phyloP scores from a whole-genome alignment of 2,888 invertebrate genomes.

The Caenorhabditis imperialis region DNA sequence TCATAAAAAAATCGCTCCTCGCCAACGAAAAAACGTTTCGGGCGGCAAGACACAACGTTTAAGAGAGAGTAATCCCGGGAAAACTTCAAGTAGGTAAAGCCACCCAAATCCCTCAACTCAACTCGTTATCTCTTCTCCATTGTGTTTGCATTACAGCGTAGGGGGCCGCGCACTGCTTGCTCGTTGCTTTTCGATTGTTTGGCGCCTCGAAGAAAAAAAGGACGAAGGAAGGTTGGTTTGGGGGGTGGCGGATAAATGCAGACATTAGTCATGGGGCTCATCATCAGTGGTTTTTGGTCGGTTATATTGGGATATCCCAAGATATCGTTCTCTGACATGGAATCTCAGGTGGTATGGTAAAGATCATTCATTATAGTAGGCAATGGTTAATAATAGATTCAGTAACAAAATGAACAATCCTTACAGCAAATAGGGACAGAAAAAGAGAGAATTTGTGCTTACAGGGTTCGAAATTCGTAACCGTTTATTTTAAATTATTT shows the following conservation, averaged over 20 bases:
- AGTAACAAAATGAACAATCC: no score
- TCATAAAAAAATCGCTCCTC: conserved; percentile 20
- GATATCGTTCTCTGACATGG: no score
- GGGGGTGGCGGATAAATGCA: conserved; percentile 31
- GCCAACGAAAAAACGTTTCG: conserved; percentile 19
- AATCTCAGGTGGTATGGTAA: no score
- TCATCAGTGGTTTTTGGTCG: conserved; percentile 20
- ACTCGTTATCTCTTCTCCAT: conserved; percentile 52
- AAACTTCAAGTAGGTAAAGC: conserved; percentile 57
- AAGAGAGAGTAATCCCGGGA: conserved; percentile 54
- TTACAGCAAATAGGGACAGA: background rate
- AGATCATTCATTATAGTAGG: no score
- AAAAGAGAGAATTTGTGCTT: conserved; percentile 19
- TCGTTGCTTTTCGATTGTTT: conserved; percentile 47
- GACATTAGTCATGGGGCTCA: conserved; percentile 28
- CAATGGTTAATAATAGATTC: no score
- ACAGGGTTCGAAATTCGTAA: conserved; percentile 6
- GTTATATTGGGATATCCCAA: conserved; percentile 18
- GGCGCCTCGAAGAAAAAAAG: conserved; percentile 30
- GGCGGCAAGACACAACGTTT: conserved; percentile 46
- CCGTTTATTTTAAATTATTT: conserved; percentile 1
- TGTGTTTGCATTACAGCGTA: conserved; percentile 57
- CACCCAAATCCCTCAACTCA: conserved; percentile 38
- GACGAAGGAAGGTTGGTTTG: conserved; percentile 5
- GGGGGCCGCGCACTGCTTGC: conserved; percentile 50